Evolutionary conservation across 2,888 invertebrate species (phyloP).

Genomic region (Lasioglossum vierecki): DNA sequence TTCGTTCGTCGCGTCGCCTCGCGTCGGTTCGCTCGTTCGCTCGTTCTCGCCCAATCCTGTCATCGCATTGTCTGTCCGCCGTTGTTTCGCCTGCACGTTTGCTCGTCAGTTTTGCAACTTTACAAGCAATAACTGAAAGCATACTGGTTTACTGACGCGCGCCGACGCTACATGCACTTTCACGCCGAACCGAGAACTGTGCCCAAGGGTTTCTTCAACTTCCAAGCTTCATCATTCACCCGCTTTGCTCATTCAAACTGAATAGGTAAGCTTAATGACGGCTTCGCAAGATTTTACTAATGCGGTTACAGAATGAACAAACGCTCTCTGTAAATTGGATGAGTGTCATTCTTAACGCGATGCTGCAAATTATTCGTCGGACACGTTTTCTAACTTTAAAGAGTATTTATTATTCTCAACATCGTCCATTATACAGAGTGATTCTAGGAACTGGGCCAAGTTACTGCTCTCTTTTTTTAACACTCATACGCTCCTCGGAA

Average conservation of each 20-base stretch:
- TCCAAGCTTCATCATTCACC: conserved; percentile 35
- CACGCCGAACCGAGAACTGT: conserved; percentile 46
- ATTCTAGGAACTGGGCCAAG: too few species aligned
- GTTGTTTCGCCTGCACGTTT: conserved; percentile 44
- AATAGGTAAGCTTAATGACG: conserved; percentile 3
- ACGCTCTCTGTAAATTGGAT: not conserved
- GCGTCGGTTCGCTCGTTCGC: conserved; percentile 50
- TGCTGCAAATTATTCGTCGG: not conserved
- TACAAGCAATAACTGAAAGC: conserved; percentile 71
- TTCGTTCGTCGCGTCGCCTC: conserved; percentile 29
- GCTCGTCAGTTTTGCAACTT: conserved; percentile 64
- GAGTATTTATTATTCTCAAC: too few species aligned
- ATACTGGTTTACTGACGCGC: conserved; percentile 59
- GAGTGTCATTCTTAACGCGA: not conserved
- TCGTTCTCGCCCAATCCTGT: conserved; percentile 63
- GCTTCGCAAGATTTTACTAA: not conserved
- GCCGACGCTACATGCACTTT: conserved; percentile 46
- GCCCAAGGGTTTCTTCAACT: conserved; percentile 38
- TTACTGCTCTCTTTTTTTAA: too few species aligned
- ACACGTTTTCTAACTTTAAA: too few species aligned
- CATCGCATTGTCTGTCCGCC: conserved; percentile 62
- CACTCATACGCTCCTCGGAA: too few species aligned
- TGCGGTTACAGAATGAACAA: not conserved
- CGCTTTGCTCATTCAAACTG: conserved; percentile 31
- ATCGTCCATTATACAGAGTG: too few species aligned